A percentile compares a stretch with the other conserved stretches of the same genome.
phyloP scores from a whole-genome alignment of 2,888 invertebrate genomes.

The Microdon myrmicae region DNA sequence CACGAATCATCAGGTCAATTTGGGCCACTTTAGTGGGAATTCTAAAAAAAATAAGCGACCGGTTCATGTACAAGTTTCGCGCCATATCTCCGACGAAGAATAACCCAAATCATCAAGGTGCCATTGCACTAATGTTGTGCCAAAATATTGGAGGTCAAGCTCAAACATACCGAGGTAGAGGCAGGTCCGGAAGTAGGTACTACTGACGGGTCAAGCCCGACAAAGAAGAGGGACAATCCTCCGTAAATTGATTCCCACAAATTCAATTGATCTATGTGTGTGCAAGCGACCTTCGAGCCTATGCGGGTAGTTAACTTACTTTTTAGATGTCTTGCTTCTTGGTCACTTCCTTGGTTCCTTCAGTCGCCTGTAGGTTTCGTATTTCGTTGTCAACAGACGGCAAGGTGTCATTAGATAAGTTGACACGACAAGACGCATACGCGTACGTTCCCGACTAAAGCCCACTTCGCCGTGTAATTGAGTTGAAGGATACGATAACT shows the following conservation, averaged over 20 bases:
- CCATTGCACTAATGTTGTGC: too few species aligned
- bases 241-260: slow-evolving; percentile 50
- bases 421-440: slow-evolving; percentile 40
- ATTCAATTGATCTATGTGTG: slow-evolving; percentile 48
- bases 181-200: slow-evolving; percentile 43
- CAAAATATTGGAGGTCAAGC: too few species aligned
- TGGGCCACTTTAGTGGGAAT: too few species aligned
- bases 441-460: background rate
- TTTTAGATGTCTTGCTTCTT: background rate
- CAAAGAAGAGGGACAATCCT: slow-evolving; percentile 41
- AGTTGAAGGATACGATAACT: slow-evolving; percentile 34
- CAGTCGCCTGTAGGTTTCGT: slow-evolving; percentile 25
- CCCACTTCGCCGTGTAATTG: slow-evolving; percentile 42
- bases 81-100: too few species aligned
- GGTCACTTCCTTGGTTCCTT: slow-evolving; percentile 9
- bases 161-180: slow-evolving; percentile 23
- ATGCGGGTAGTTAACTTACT: slow-evolving; percentile 26
- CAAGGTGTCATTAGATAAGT: slow-evolving; percentile 50
- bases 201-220: background rate
- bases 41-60: too few species aligned
- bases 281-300: slow-evolving; percentile 39
- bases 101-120: too few species aligned
- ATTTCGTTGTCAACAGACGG: slow-evolving; percentile 51
- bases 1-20: too few species aligned
- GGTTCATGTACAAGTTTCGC: too few species aligned